Base-by-base conservation (phyloP, 2,113 vertebrate genomes). In the Bubo blakistoni region DNA sequence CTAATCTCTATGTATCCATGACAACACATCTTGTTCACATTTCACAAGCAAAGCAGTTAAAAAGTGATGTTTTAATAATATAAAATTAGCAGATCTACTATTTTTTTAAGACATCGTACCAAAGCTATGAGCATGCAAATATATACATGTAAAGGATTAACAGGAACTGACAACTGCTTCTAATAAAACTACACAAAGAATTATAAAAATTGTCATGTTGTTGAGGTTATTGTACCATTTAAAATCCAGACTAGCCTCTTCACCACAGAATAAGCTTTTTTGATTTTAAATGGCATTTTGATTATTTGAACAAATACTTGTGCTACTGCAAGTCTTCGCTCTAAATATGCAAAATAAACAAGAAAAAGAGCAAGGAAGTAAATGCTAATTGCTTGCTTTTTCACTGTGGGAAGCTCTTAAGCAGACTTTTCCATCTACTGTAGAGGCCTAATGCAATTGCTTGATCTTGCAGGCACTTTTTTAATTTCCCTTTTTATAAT, bases 1-100 rank as follows among this genome's bases (percentile, higher is more conserved):
- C 42, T 87, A 66, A 58, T 91, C 46, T 89, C 70, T 27, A 30
- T 76, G 87, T 95, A 84, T 91, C 96, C 81, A 85, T 96, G 93
- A 51, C 93, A 91, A 90, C 81, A 29, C 38, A 67, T 47, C 29
- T 63, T 81, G 21, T 83, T 81, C 46, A 21, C 29, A 51, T 84
- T 72, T 91, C 76, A 76, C 36, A 66, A 52, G n/a, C 44, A 82
- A 89, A 85, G 24, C 65, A 32, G 52, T 79, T 91, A 67, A 83
- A 86, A 92, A 84, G 24, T 74, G 30, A 61, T 30, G 6, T 67
- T 91, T 92, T 92, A 78, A 70, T 92, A 63, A 63, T 67, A 80
- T 6, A 70, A 73, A 82, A 59, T 66, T 82, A 88, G 30, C 36
- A 92, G 27, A n/a, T 40, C 20, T 84, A 16, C 44, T 88, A 54